Percentiles rank a stretch among this genome's conserved stretches.
Conservation (phyloP, 2,888 invertebrate species). For the Rhaphigaster nebulosa region DNA sequence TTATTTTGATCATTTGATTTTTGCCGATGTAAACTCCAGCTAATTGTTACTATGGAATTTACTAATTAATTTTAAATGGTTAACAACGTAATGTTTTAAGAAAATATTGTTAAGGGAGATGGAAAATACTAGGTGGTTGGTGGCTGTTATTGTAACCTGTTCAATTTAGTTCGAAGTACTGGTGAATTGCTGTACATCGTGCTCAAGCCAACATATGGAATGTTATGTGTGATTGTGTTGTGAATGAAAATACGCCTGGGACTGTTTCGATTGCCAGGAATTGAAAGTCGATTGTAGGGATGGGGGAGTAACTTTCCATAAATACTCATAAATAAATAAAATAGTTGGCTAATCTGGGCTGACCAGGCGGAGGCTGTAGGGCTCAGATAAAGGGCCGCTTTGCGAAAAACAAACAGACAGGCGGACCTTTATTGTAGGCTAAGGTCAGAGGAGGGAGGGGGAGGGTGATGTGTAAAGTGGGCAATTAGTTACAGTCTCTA, state of each 20-base stretch:
- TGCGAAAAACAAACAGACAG: slow-evolving; percentile 4
- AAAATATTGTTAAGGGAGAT: not conserved
- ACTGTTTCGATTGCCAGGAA: not conserved
- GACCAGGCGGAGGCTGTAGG: not conserved
- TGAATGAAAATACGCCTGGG: not conserved
- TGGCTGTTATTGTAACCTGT: not conserved
- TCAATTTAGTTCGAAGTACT: not conserved
- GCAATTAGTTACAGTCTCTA: slow-evolving; percentile 9
- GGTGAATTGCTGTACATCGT: not conserved
- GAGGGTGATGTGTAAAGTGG: not conserved
- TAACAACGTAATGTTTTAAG: not conserved
- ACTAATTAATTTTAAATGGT: no score
- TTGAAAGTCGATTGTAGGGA: not conserved
- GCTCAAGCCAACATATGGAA: not conserved
- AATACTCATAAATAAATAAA: slow-evolving; percentile 7
- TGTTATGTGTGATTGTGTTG: not conserved
- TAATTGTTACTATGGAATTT: no score
- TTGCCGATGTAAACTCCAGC: no score
- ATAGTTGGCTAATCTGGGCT: slow-evolving; percentile 34
- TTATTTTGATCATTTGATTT: no score
- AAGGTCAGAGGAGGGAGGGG: not conserved
- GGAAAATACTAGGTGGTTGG: not conserved
- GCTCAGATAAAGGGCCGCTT: not conserved
- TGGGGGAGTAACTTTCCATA: not conserved
- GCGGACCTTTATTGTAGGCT: not conserved